Percentiles rank a stretch among this genome's conserved stretches.
Conservation (phyloP, 2,113 vertebrate genomes). For the Myotis brandtii region DNA sequence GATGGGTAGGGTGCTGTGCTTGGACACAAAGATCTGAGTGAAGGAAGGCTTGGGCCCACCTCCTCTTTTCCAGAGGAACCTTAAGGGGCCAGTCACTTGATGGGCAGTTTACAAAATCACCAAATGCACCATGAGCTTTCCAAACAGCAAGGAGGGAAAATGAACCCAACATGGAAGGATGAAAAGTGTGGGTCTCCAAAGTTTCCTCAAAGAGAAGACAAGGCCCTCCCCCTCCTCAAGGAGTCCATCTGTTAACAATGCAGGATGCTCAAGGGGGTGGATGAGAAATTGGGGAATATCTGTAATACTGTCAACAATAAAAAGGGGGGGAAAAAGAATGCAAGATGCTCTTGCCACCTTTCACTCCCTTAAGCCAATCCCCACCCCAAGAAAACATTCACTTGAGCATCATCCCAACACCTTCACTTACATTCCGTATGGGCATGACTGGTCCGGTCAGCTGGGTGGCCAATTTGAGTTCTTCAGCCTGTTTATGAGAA, state of each 20-base stretch:
- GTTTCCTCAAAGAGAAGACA: background rate
- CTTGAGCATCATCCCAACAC: fast-evolving
- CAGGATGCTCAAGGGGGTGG: too few relatives aligned
- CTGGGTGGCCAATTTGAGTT: slow-evolving; percentile 98
- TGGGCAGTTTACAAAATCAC: background rate
- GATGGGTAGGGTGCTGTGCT: background rate
- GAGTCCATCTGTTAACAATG: fast-evolving
- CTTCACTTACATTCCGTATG: slow-evolving; percentile 92
- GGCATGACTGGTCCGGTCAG: slow-evolving; percentile 94
- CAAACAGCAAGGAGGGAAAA: background rate
- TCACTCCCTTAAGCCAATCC: fast-evolving
- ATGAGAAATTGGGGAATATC: too few relatives aligned
- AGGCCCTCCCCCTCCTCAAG: background rate
- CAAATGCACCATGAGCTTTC: background rate
- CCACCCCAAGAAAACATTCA: fast-evolving
- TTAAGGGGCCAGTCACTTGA: background rate
- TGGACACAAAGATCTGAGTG: background rate
- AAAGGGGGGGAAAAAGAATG: too few relatives aligned
- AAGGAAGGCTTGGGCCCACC: background rate
- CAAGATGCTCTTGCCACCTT: background rate
- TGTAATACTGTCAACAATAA: too few relatives aligned
- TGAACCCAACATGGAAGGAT: background rate
- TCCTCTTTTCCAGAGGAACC: background rate
- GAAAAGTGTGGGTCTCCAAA: background rate
- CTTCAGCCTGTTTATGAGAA: slow-evolving; percentile 90